Base-by-base conservation (phyloP, 2,888 invertebrate genomes). In the Drosophila engyochracea region DNA sequence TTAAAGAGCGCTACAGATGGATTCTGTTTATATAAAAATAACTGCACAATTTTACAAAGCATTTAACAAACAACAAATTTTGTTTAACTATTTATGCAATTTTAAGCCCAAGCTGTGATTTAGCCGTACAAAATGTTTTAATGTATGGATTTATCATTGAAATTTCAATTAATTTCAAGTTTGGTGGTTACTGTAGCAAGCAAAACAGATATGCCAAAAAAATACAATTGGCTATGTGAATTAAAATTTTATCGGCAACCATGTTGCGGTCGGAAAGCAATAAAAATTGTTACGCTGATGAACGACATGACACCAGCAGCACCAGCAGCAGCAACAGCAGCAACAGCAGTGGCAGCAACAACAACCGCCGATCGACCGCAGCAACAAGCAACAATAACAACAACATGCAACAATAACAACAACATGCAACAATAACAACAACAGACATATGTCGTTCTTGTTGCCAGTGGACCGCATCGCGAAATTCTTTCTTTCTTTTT, bases 171-270 rank as follows among this genome's bases (percentile, higher is more conserved):
- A 37, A 39, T 54, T 37, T 25, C 4, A 35, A 16, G 6, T 19
- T 37, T 54, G 47, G 16, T 6, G 44, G 44, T 12, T 44, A 1
- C 22, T 22, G 41, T n/a, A 2, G n/a, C 41, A 41, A 41, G 0
- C n/a, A 22, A 12, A 12, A 41, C 5, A 12, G 16, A 47, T 25
- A 25, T 47, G 47, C 7, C n/a, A 22, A 30, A 55, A 80, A 58
- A 62, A 77, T 64, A 16, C 47, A 47, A 41, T 70, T 61, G 79
- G 61, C 79, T 81, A 85, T 77, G 79, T 66, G 83, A 86, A 90
- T 88, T 90, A 88, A 88, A 90, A 90, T 84, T 90, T 84, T 86
- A 88, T 88, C 79, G 86, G 75, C 88, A 82, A 90, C 76, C 83
- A 83, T 73, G 79, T 88, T 88, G 88, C 83, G 88, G 90, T 83